phyloP scores from a whole-genome alignment of 2,113 vertebrate genomes.

The Ondatra zibethicus region DNA sequence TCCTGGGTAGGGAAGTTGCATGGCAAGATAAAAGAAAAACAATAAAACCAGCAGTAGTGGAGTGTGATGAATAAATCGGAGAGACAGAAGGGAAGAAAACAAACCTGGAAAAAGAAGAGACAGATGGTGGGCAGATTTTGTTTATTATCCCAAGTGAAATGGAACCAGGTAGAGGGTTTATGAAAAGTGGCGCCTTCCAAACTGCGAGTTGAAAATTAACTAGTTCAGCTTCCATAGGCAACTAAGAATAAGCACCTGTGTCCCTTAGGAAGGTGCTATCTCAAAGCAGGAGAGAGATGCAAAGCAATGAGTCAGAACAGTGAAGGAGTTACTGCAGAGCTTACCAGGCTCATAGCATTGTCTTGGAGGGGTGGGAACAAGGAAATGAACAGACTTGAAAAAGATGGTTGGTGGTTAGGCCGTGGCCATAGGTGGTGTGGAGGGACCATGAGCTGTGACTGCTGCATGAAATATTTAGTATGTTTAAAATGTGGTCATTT shows the following conservation, averaged over 20 bases:
- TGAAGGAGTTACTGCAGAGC: fast-evolving
- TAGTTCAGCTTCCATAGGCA: too few relatives aligned
- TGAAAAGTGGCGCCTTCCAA: not conserved
- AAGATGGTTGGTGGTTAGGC: not conserved
- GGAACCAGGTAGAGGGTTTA: not conserved
- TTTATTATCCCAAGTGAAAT: not conserved
- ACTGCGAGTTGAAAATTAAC: not conserved
- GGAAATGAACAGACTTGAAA: not conserved
- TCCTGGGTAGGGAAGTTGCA: not conserved
- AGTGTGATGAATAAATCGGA: too few relatives aligned
- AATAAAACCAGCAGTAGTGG: not conserved
- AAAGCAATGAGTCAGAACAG: too few relatives aligned
- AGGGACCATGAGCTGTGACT: not conserved
- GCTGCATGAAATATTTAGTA: not conserved
- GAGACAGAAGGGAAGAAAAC: not conserved
- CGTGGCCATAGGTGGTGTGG: fast-evolving
- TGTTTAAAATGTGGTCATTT: too few relatives aligned
- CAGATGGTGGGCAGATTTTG: not conserved
- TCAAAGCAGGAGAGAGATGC: not conserved
- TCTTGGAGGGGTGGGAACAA: fast-evolving
- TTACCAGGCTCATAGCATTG: fast-evolving
- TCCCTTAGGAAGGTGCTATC: not conserved
- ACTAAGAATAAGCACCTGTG: not conserved
- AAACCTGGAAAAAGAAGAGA: not conserved
- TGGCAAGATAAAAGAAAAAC: not conserved